Evolutionary conservation across 2,888 invertebrate genomes (phyloP).

Genomic region (Drosophila setosimentum): DNA sequence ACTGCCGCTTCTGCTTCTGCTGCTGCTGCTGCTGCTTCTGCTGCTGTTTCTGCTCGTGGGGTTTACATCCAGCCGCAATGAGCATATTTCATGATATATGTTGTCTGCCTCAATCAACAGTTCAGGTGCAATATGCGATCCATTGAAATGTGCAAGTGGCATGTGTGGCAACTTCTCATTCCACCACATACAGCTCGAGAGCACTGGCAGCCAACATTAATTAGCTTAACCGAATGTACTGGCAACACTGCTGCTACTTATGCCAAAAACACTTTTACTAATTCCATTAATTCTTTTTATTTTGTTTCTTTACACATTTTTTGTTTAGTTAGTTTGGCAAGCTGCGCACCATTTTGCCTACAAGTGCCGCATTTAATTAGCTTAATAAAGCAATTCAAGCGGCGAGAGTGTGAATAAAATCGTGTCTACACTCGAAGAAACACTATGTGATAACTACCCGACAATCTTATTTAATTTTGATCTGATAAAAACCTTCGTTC

Average conservation of each 20-base stretch:
- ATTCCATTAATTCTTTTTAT: conserved; percentile 73
- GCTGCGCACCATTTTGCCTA: conserved; percentile 51
- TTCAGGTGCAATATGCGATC: conserved; percentile 5
- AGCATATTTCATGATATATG: conserved; percentile 7
- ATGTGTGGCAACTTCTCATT: neutral
- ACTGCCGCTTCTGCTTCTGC: neutral
- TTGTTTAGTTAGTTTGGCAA: conserved; percentile 37
- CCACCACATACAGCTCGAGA: too few relatives aligned
- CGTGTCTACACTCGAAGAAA: neutral
- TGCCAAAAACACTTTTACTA: conserved; percentile 55
- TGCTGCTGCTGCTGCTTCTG: neutral
- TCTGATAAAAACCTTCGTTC: accelerated
- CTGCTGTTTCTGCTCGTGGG: neutral
- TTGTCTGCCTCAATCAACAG: conserved; percentile 25
- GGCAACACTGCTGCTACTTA: conserved; percentile 11
- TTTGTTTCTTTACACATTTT: neutral
- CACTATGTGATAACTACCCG: neutral
- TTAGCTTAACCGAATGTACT: conserved; percentile 3
- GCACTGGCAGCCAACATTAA: conserved; percentile 12
- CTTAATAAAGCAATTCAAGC: conserved; percentile 77
- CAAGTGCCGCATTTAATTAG: conserved; percentile 78
- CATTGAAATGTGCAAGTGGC: conserved; percentile 1
- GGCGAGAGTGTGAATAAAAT: conserved; percentile 59
- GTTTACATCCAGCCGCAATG: conserved; percentile 10
- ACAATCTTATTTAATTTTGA: neutral